Conservation (phyloP, 2,113 vertebrate genomes). For the Rafetus swinhoei region DNA sequence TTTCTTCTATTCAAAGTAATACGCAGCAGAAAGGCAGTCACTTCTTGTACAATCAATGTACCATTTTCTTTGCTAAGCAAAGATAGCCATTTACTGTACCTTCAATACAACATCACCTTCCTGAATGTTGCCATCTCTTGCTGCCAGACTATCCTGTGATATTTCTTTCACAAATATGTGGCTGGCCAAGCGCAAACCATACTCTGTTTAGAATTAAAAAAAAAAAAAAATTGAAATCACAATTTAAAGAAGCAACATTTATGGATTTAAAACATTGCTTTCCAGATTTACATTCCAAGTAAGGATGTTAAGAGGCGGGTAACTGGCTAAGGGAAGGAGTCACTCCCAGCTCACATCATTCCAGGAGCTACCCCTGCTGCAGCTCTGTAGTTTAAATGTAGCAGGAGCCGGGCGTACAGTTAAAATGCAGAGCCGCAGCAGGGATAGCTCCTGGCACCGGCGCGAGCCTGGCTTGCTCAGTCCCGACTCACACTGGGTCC, state of each 20-base stretch:
- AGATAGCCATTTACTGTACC: constrained; percentile 75
- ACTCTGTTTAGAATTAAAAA: constrained; percentile 82
- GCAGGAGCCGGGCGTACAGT: no score
- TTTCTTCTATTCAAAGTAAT: background rate
- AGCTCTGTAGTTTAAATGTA: no score
- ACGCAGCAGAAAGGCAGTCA: rapidly evolving
- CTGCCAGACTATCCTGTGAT: constrained; percentile 97
- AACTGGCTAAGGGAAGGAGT: no score
- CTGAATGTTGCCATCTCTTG: constrained; percentile 98
- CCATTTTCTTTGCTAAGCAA: background rate
- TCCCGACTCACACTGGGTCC: no score
- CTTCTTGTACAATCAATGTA: background rate
- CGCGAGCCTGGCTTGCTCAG: no score
- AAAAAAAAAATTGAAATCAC: background rate
- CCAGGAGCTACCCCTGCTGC: no score
- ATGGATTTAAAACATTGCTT: constrained; percentile 4
- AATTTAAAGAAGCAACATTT: constrained; percentile 52
- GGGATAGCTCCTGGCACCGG: no score
- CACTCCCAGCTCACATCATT: no score
- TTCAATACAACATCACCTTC: constrained; percentile 98
- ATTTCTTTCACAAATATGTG: constrained; percentile 99
- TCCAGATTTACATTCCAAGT: background rate
- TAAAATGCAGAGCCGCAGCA: no score
- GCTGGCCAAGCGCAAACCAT: constrained; percentile 97
- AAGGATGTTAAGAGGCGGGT: no score